Evolutionary conservation across 2,888 invertebrate species (phyloP).

Genomic region (Catocala nupta): DNA sequence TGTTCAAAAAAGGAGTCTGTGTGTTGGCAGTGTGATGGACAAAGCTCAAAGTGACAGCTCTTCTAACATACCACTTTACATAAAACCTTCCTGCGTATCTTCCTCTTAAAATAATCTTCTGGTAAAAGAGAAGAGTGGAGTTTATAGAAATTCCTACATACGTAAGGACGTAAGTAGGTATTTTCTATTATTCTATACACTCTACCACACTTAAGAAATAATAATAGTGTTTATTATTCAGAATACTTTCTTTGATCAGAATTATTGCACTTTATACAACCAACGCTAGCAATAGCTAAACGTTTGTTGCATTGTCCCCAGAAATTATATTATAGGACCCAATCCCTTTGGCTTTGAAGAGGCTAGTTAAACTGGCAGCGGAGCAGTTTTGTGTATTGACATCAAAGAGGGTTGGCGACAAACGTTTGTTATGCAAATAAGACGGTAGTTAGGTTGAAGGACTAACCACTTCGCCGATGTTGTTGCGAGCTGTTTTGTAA

Average conservation of each 20-base stretch:
- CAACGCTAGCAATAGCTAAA: neutral
- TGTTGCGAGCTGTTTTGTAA: slow-evolving; percentile 23
- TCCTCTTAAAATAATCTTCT: too few relatives aligned
- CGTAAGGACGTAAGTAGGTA: too few relatives aligned
- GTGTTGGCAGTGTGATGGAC: too few relatives aligned
- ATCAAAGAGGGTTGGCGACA: slow-evolving; percentile 45
- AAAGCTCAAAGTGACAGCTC: too few relatives aligned
- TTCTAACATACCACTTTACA: too few relatives aligned
- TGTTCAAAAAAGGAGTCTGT: too few relatives aligned
- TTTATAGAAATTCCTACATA: too few relatives aligned
- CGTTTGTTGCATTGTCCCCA: slow-evolving; percentile 12
- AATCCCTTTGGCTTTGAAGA: slow-evolving; percentile 37
- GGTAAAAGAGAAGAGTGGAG: too few relatives aligned
- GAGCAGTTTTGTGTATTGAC: slow-evolving; percentile 51
- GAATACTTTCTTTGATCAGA: neutral
- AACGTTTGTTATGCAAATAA: slow-evolving; percentile 52
- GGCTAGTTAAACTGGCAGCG: slow-evolving; percentile 40
- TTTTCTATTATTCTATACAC: too few relatives aligned
- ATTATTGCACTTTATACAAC: neutral
- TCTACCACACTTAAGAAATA: too few relatives aligned
- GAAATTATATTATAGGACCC: slow-evolving; percentile 35
- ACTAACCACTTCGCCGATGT: slow-evolving; percentile 40
- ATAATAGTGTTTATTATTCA: too few relatives aligned
- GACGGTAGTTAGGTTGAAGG: slow-evolving; percentile 43
- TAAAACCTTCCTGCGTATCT: too few relatives aligned